phyloP scores from a whole-genome alignment of 1,140 invertebrate genomes.

The Asbolus verrucosus region DNA sequence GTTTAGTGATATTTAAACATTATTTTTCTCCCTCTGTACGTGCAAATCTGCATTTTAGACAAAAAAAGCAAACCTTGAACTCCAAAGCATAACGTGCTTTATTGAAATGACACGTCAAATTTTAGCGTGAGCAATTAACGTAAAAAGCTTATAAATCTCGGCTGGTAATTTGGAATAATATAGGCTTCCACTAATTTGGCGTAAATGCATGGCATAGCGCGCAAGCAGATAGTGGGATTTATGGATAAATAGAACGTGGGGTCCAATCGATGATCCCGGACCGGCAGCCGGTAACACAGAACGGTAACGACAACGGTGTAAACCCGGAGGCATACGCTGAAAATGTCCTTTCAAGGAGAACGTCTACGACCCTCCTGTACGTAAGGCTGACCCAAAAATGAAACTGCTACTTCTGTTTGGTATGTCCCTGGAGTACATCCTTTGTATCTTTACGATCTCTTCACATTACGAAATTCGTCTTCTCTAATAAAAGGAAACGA shows the following conservation, averaged over 20 bases:
- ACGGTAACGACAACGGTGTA: constrained; percentile 11
- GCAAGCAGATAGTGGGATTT: constrained; percentile 50
- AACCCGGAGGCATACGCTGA: constrained; percentile 11
- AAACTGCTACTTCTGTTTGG: background rate
- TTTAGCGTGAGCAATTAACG: constrained; percentile 49
- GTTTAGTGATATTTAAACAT: background rate
- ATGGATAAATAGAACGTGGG: constrained; percentile 45
- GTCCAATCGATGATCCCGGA: constrained; percentile 46
- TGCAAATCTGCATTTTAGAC: too few relatives aligned
- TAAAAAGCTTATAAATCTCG: constrained; percentile 56
- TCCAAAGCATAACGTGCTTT: background rate
- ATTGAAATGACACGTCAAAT: constrained; percentile 38
- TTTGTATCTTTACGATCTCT: constrained; percentile 32
- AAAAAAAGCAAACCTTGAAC: background rate
- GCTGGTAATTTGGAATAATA: constrained; percentile 53
- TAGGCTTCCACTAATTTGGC: constrained; percentile 51
- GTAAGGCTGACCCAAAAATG: constrained; percentile 18
- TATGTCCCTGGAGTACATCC: constrained; percentile 29
- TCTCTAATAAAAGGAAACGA: constrained; percentile 46
- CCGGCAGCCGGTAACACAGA: too few relatives aligned
- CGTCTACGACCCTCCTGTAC: constrained; percentile 12
- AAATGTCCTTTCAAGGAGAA: constrained; percentile 31
- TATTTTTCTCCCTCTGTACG: too few relatives aligned
- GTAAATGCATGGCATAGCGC: constrained; percentile 47
- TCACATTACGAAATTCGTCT: constrained; percentile 43